These are phyloP conservation scores for Hesperophylax magnus DNA, from an alignment of 1,140 invertebrate genomes.

Conservation along the genomic window DNA sequence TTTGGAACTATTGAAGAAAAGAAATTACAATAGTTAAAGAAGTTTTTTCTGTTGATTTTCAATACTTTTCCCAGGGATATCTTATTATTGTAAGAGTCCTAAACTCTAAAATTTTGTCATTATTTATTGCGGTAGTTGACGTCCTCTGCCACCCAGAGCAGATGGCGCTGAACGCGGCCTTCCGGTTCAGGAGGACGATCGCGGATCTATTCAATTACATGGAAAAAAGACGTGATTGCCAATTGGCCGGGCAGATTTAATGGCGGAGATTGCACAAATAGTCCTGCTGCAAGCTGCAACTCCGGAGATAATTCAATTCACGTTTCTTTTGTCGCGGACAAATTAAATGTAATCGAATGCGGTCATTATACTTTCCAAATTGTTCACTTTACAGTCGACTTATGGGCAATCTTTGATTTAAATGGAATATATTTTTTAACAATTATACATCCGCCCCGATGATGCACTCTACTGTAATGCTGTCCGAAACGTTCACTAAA, in stretches of 20 bases:
- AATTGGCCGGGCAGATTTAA: constrained; percentile 55
- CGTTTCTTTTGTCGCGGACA: constrained; percentile 7
- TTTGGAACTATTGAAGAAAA: too few relatives aligned
- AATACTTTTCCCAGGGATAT: too few relatives aligned
- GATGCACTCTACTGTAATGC: too few relatives aligned
- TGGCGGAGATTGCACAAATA: constrained; percentile 49
- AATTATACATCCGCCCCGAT: too few relatives aligned
- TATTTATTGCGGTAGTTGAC: too few relatives aligned
- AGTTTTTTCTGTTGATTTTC: too few relatives aligned
- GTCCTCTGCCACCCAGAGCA: background rate
- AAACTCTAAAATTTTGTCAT: too few relatives aligned
- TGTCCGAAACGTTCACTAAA: too few relatives aligned
- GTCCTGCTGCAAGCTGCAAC: background rate
- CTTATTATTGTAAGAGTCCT: too few relatives aligned
- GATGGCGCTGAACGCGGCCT: background rate
- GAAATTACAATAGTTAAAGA: too few relatives aligned
- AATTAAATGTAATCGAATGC: constrained; percentile 29
- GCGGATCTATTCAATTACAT: constrained; percentile 56
- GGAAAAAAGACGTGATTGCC: constrained; percentile 57
- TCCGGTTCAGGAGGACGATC: background rate
- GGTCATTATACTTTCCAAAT: constrained; percentile 6
- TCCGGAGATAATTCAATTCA: constrained; percentile 11
- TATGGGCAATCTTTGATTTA: constrained; percentile 2
- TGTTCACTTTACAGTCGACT: background rate
- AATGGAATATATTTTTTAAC: too few relatives aligned